These are phyloP conservation scores for Etia nguti DNA, from an alignment of 2,113 vertebrate genomes.

Conservation along the genomic window DNA sequence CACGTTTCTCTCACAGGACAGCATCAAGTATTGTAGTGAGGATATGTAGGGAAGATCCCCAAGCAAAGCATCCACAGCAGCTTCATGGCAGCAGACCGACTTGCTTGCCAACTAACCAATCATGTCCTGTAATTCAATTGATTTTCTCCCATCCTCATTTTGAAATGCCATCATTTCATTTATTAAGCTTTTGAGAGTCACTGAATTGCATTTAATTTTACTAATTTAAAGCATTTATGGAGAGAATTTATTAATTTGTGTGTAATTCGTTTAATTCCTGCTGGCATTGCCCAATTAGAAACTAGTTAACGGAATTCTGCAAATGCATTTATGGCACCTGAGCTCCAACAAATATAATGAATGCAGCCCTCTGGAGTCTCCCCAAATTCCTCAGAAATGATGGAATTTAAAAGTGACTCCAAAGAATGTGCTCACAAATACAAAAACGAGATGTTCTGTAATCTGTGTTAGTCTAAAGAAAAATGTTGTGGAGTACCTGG, in stretches of 20 bases:
- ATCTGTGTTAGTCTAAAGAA: background rate
- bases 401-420: background rate
- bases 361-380: background rate
- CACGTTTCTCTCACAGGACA: background rate
- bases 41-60: background rate
- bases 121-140: rapidly evolving
- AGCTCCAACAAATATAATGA: background rate
- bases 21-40: background rate
- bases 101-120: background rate
- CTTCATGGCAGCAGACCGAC: background rate
- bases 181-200: background rate
- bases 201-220: background rate
- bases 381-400: background rate
- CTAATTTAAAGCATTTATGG: background rate
- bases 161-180: background rate
- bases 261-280: background rate
- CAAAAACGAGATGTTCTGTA: background rate
- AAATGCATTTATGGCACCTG: background rate
- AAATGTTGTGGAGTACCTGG: constrained; percentile 78
- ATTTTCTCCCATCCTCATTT: background rate
- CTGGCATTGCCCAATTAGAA: background rate
- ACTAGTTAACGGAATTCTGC: background rate
- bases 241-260: background rate
- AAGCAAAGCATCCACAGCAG: background rate
- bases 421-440: background rate